A percentile compares a stretch with the other conserved stretches of the same genome.
phyloP scores from a whole-genome alignment of 2,888 invertebrate species.

The Fragum fragum region DNA sequence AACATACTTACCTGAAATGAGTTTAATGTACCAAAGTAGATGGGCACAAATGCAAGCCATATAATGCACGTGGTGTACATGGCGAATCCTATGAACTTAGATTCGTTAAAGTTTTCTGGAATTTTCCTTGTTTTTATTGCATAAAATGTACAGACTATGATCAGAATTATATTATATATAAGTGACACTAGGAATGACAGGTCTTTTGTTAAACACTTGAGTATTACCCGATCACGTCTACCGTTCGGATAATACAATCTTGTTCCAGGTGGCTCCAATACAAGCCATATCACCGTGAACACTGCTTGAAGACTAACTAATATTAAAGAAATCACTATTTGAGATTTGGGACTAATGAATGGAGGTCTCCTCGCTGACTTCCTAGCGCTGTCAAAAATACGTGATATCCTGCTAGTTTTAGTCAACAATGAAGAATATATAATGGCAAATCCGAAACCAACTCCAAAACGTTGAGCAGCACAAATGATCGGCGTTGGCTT shows the following conservation, averaged over 20 bases:
- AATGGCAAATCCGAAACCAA: constrained; percentile 87
- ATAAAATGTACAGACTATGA: too few species aligned
- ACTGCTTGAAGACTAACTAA: constrained; percentile 89
- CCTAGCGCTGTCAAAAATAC: constrained; percentile 90
- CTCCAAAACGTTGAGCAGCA: constrained; percentile 85
- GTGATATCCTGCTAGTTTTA: constrained; percentile 90
- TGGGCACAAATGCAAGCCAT: too few species aligned
- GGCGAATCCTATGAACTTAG: too few species aligned
- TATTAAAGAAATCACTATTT: constrained; percentile 89
- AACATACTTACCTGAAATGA: too few species aligned
- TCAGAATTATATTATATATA: too few species aligned
- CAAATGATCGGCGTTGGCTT: constrained; percentile 89
- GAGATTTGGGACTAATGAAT: constrained; percentile 90
- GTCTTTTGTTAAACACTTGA: too few species aligned
- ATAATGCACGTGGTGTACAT: too few species aligned
- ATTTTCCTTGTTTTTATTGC: too few species aligned
- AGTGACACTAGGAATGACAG: too few species aligned
- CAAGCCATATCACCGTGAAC: constrained; percentile 87
- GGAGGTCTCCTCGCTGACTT: constrained; percentile 90
- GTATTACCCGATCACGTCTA: too few species aligned
- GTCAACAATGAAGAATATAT: constrained; percentile 90
- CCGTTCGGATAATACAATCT: constrained; percentile 88
- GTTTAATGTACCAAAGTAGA: too few species aligned
- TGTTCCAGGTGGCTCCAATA: constrained; percentile 85
- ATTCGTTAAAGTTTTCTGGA: too few species aligned